A percentile compares a stretch with the other conserved stretches of the same genome.
Conservation (phyloP, 1,140 invertebrate species). For the Rhyacophila brunnea region DNA sequence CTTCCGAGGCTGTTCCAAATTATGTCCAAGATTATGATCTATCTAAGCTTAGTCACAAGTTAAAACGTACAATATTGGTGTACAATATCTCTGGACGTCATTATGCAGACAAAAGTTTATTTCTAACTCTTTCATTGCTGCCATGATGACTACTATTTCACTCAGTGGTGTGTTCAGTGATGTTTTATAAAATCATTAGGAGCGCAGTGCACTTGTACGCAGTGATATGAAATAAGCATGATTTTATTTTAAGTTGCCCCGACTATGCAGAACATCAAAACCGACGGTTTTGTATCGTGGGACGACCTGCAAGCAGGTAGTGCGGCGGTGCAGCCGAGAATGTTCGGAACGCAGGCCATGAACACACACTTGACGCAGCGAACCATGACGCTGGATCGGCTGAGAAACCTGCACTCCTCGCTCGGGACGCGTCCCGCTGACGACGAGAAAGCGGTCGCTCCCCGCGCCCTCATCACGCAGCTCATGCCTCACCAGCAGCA, state of each 20-base stretch:
- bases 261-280: slow-evolving; percentile 10
- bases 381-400: slow-evolving; percentile 67
- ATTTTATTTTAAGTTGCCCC: slow-evolving; percentile 3
- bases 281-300: slow-evolving; percentile 42
- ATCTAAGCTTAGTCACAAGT: too few species aligned
- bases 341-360: slow-evolving; percentile 59
- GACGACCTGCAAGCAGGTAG: slow-evolving; percentile 53
- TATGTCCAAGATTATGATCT: too few species aligned
- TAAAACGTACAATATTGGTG: too few species aligned
- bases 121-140: too few species aligned
- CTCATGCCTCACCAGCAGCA: slow-evolving; percentile 87
- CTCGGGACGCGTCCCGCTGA: slow-evolving; percentile 64
- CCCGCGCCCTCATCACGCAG: slow-evolving; percentile 61
- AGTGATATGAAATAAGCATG: too few species aligned
- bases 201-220: too few species aligned
- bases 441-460: slow-evolving; percentile 59
- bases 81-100: too few species aligned
- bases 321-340: slow-evolving; percentile 52
- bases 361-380: slow-evolving; percentile 61
- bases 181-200: too few species aligned
- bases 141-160: too few species aligned
- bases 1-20: too few species aligned
- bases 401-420: slow-evolving; percentile 73
- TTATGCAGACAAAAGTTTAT: too few species aligned
- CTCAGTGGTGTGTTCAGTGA: too few species aligned